A percentile compares a stretch with the other conserved stretches of the same genome.
Evolutionary conservation across 2,797 vertebrate species (phyloP).

Genomic region (Enteromius radiatus): DNA sequence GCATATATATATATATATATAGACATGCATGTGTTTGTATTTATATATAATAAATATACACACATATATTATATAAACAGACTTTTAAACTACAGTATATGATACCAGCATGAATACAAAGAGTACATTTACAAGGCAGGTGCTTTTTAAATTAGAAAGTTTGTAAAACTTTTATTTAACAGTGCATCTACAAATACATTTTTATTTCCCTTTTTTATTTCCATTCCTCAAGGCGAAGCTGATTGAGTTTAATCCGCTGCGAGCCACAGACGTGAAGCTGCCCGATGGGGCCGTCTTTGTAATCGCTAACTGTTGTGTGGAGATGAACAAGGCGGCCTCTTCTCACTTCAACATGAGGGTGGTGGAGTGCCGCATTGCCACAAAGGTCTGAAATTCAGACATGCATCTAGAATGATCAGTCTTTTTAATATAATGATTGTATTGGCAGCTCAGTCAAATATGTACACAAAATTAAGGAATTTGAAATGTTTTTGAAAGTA

Average conservation of each 20-base stretch:
- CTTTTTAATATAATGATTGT: not conserved
- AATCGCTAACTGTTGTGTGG: slow-evolving; percentile 94
- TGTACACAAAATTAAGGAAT: not conserved
- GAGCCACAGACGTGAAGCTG: slow-evolving; percentile 89
- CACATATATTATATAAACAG: no score
- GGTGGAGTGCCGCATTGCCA: slow-evolving; percentile 92
- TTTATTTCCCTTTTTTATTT: slow-evolving; percentile 52
- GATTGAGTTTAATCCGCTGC: slow-evolving; percentile 93
- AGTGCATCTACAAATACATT: not conserved
- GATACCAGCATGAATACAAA: not conserved
- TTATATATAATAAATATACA: no score
- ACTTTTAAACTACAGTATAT: not conserved
- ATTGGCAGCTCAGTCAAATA: not conserved
- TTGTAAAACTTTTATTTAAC: not conserved
- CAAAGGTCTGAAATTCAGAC: slow-evolving; percentile 82
- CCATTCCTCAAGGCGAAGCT: slow-evolving; percentile 87
- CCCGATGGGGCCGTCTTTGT: slow-evolving; percentile 91
- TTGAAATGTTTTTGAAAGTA: not conserved
- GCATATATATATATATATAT: no score
- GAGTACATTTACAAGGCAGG: not conserved
- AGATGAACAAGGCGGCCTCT: slow-evolving; percentile 97
- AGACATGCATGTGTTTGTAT: no score
- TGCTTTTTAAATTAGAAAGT: not conserved
- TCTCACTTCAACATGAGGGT: slow-evolving; percentile 96
- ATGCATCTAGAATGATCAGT: not conserved